Conservation (phyloP, 2,797 vertebrate genomes). For the Xyrichtys novacula region DNA sequence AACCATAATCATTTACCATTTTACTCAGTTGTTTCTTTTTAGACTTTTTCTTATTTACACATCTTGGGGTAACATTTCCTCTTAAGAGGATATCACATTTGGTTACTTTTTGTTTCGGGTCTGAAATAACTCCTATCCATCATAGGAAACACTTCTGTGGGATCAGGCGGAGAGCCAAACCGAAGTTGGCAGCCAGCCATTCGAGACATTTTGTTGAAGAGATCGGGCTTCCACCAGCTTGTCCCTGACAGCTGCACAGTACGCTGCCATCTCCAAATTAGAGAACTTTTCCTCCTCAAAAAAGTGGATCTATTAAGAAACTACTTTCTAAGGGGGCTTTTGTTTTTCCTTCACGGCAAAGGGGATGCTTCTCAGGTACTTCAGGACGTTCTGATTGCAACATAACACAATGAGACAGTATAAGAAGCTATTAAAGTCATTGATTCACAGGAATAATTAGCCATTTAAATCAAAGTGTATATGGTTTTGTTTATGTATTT, state of each 20-base stretch:
- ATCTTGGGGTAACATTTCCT: neutral
- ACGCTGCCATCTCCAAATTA: constrained; percentile 25
- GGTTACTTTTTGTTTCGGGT: constrained; percentile 28
- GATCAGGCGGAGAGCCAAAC: constrained; percentile 41
- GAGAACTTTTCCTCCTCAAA: constrained; percentile 19
- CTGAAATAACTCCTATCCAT: constrained; percentile 29
- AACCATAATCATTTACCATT: no score
- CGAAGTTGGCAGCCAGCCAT: constrained; percentile 43
- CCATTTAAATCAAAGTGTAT: neutral
- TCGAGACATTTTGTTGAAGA: constrained; percentile 39
- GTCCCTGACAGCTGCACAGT: constrained; percentile 54
- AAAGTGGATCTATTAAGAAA: constrained; percentile 4
- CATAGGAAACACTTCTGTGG: constrained; percentile 36
- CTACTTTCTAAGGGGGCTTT: neutral
- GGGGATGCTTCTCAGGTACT: neutral
- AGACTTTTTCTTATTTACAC: neutral
- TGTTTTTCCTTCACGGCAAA: neutral
- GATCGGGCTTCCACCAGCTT: constrained; percentile 40
- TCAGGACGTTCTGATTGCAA: neutral
- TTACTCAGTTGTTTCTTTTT: no score
- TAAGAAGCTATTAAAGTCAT: neutral
- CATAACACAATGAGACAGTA: neutral
- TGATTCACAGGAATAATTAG: neutral
- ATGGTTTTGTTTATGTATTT: neutral
- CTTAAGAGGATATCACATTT: constrained; percentile 6